Base-by-base conservation (phyloP, 2,888 invertebrate species). In the Lasioglossum lativentre region DNA sequence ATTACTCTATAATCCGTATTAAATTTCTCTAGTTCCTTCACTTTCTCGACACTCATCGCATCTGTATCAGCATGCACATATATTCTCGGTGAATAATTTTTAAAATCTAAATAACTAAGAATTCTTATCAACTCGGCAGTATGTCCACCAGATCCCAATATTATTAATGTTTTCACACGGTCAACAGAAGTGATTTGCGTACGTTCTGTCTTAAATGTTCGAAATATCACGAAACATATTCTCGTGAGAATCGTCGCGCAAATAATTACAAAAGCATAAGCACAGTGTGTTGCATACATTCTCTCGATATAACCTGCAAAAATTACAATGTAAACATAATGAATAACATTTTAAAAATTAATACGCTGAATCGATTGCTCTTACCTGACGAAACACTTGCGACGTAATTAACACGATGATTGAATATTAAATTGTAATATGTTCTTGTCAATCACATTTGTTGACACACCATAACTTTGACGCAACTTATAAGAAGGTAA, bases 101-200 rank as follows among this genome's bases (percentile, higher is more conserved):
- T 92, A n/a, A 95, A 93, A 91, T 97, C 96, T 71, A 99, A 94
- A 45, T 96, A 96, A 88, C 96, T 95, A 10, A 97, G 94, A 68
- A 99, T 96, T 86, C 97, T 96, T 75, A 99, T 94, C 96, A 99
- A 97, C 96, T 99, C 99, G n/a, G 97, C 97, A 0, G 99, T 99
- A 94, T 99, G 99, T 0, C 99, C 99, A 80, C 98, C 99, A 89
- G 97, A 97, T 63, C 97, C 97, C 83, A 97, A 96, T 89, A 97
- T 97, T 89, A 97, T 96, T 82, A 97, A 91, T 10, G 97, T 97
- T 88, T 91, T 94, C 14, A 78, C 89, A 38, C 89, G 77, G 14
- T 73, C 45, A n/a, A 14, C 19, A 8, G 75, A 71, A 38, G 40
- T 68, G 0, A 4, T 47, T 75, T 80, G 85, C 45, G 56, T 74